These are phyloP conservation scores for Cheumatopsyche charites DNA, from an alignment of 1,140 invertebrate species.

Conservation along the genomic window DNA sequence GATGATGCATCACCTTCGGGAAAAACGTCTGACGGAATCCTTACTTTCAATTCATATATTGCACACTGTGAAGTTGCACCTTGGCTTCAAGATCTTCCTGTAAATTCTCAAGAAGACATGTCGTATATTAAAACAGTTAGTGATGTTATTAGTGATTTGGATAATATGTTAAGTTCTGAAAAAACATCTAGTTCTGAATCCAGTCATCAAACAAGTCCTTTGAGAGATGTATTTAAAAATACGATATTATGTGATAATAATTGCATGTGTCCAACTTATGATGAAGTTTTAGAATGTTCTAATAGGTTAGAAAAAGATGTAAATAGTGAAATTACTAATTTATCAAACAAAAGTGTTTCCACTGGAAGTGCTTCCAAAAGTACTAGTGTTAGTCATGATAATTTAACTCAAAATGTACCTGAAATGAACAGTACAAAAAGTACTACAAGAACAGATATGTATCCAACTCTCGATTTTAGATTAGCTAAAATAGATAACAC, in stretches of 20 bases:
- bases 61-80: conserved; percentile 60
- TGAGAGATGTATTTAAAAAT: conserved; percentile 40
- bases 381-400: conserved; percentile 42
- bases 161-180: conserved; percentile 68
- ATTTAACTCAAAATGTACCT: conserved; percentile 40
- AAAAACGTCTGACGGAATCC: background rate
- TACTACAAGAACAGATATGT: conserved; percentile 31
- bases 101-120: conserved; percentile 61
- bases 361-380: conserved; percentile 18
- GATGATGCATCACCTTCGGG: background rate
- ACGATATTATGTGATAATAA: conserved; percentile 23
- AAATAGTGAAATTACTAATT: conserved; percentile 5
- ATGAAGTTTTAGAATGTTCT: conserved; percentile 19
- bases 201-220: conserved; percentile 63
- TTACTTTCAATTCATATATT: conserved; percentile 28
- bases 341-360: conserved; percentile 2
- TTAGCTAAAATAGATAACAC: conserved; percentile 34
- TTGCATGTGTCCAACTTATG: conserved; percentile 4
- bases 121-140: conserved; percentile 67
- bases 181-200: conserved; percentile 67
- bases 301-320: background rate
- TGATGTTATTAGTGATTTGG: conserved; percentile 69
- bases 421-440: conserved; percentile 36
- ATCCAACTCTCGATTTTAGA: conserved; percentile 46
- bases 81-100: conserved; percentile 65